Conservation (phyloP, 2,888 invertebrate species). For the Netelia inedita region DNA sequence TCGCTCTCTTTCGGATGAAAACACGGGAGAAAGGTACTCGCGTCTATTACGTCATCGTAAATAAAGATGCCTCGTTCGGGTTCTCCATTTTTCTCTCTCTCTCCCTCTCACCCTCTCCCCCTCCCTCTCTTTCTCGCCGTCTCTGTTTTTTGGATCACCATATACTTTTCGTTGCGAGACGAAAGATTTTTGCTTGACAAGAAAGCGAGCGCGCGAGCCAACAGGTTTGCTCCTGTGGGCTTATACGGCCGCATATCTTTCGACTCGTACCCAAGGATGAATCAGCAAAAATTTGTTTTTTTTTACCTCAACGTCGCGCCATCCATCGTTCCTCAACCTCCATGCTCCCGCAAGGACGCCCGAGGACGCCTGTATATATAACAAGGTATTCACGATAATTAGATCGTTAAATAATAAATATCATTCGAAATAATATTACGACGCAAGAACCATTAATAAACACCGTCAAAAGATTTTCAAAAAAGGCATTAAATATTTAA, state of each 20-base stretch:
- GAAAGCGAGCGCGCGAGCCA: conserved; percentile 35
- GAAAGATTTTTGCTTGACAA: conserved; percentile 35
- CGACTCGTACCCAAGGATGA: conserved; percentile 47
- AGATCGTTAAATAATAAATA: not conserved
- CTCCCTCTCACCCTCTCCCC: conserved; percentile 8
- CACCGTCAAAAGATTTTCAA: not conserved
- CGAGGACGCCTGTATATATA: conserved; percentile 50
- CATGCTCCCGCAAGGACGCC: conserved; percentile 62
- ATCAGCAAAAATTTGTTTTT: conserved; percentile 53
- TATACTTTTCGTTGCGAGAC: conserved; percentile 35
- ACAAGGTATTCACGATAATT: not conserved
- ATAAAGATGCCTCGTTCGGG: conserved; percentile 74
- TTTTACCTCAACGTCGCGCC: conserved; percentile 23
- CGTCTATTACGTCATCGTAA: conserved; percentile 79
- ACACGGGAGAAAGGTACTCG: conserved; percentile 76
- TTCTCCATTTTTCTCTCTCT: conserved; percentile 27
- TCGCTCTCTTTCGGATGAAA: conserved; percentile 65
- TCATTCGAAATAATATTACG: not conserved
- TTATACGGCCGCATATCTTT: not conserved
- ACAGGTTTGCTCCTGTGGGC: conserved; percentile 44
- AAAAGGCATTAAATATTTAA: not conserved
- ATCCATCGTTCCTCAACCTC: conserved; percentile 61
- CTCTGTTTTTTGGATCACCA: not conserved
- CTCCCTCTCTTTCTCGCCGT: conserved; percentile 38
- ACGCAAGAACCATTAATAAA: not conserved